phyloP scores from a whole-genome alignment of 2,113 vertebrate genomes.

The Columbina picui region DNA sequence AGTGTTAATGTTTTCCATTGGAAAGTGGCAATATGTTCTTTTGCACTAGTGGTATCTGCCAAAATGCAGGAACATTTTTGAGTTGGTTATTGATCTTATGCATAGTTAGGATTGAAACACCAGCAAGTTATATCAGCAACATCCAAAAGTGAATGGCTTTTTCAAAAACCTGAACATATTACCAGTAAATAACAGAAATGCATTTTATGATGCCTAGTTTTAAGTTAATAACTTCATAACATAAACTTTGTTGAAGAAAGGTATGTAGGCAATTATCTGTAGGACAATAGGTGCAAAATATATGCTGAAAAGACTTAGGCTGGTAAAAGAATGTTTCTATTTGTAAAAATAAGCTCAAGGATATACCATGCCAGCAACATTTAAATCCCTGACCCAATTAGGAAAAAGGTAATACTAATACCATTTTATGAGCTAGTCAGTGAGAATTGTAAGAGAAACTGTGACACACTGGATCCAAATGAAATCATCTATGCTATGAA shows the following conservation, averaged over 20 bases:
- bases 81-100: background rate
- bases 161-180: background rate
- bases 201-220: background rate
- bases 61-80: background rate
- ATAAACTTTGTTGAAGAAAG: background rate
- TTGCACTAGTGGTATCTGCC: background rate
- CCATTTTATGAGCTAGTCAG: background rate
- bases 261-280: background rate
- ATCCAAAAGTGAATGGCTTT: background rate
- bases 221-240: background rate
- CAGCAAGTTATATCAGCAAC: background rate
- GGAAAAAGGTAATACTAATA: background rate
- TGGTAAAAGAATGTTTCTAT: background rate
- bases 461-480: background rate
- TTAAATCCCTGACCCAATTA: background rate
- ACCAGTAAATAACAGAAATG: background rate
- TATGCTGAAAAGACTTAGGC: background rate
- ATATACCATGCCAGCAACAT: background rate
- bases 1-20: background rate
- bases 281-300: background rate
- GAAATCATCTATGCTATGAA: background rate
- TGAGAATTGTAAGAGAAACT: background rate
- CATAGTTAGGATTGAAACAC: background rate
- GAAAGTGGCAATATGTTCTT: background rate
- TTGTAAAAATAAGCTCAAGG: background rate